A percentile compares a stretch with the other conserved stretches of the same genome.
These are phyloP conservation scores for Poecilobothrus nobilitatus DNA, from an alignment of 2,888 invertebrate genomes.

Conservation along the genomic window DNA sequence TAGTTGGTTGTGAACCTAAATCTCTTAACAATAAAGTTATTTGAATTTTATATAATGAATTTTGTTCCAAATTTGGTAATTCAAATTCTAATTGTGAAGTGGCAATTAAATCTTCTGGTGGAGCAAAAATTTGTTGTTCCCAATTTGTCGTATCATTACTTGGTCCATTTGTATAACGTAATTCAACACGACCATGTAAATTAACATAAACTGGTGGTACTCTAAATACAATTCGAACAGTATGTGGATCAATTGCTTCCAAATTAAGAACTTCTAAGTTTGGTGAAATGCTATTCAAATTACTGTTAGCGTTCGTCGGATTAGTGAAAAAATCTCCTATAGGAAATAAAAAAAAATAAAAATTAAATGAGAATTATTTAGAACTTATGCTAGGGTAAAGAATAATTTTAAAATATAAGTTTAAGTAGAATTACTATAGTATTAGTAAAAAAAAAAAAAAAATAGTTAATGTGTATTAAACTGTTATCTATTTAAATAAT, in stretches of 20 bases:
- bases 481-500: too few relatives aligned
- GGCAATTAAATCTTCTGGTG: slow-evolving; percentile 75
- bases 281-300: slow-evolving; percentile 29
- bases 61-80: slow-evolving; percentile 63
- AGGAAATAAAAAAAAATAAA: background rate
- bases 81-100: slow-evolving; percentile 81
- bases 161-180: slow-evolving; percentile 72
- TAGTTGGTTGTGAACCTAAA: slow-evolving; percentile 67
- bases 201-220: slow-evolving; percentile 77
- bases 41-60: slow-evolving; percentile 73
- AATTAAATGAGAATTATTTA: background rate
- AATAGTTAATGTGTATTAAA: too few relatives aligned
- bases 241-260: slow-evolving; percentile 68
- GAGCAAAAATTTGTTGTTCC: slow-evolving; percentile 79
- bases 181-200: slow-evolving; percentile 75
- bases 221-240: slow-evolving; percentile 72
- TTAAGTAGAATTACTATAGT: too few relatives aligned
- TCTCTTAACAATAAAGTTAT: slow-evolving; percentile 71
- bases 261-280: slow-evolving; percentile 51
- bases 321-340: background rate
- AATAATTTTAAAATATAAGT: background rate
- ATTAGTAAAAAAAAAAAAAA: too few relatives aligned
- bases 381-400: background rate
- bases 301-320: background rate
- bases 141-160: slow-evolving; percentile 63